Evolutionary conservation across 2,113 vertebrate genomes (phyloP), one percentile per base, ranked within the genome.

Genomic region (Mohoua ochrocephala): DNA sequence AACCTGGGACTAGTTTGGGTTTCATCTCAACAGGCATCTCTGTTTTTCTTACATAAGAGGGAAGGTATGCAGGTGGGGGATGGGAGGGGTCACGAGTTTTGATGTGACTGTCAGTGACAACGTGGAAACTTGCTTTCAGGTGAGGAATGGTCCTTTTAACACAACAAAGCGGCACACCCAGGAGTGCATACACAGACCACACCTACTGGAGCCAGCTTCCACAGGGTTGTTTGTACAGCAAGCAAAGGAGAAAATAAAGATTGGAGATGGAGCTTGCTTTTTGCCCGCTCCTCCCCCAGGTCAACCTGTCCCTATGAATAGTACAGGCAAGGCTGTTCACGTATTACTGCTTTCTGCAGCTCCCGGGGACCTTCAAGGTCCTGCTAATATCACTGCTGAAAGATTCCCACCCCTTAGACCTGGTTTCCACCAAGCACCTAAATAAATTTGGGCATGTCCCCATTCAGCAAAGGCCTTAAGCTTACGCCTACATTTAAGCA

Each of bases 131-230:
- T 93, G 89, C 73, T 96, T 93, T 97, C 82, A 93, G 95, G 74
- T 91, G 93, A 97, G 78, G 92, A 97, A 96, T 80, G 91, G 96
- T 96, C 92, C 81, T 95, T 96, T 95, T 94, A 95, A 87, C 96
- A 90, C 81, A 94, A 94, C 92, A 84, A 92, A 94, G 81, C 3
- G 84, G 82, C 95, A 91, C 93, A 85, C 94, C 94, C 92, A 70
- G n/a, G 37, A 91, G 73, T 28, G 71, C 81, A 91, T 57, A 96
- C 91, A 96, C 73, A 89, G 69, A 91, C 89, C 90, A 84, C 89
- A 97, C 92, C 91, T 95, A 60, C 94, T 57, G 73, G 63, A 95
- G 87, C 88, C 94, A 91, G 50, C 88, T 94, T 93, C 94, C 81
- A 81, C 84, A 15, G 24, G 88, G 78, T 19, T 94, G 92, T 94